Evolutionary conservation across 2,797 vertebrate species (phyloP).

Genomic region (Moxostoma hubbsi): DNA sequence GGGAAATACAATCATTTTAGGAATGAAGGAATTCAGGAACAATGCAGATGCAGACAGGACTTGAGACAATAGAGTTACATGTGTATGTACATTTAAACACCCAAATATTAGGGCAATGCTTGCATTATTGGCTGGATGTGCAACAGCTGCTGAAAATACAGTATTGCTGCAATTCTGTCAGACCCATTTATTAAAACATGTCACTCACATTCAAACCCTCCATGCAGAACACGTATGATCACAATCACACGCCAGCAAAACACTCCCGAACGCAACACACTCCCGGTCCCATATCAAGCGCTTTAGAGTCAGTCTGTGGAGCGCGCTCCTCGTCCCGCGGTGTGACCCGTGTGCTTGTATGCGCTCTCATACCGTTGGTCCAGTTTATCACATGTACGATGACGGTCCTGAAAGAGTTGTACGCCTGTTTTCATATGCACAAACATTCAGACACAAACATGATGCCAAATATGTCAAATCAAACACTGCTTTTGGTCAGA

Average conservation of each 20-base stretch:
- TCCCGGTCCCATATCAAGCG: no score
- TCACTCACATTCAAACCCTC: no score
- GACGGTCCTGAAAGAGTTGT: neutral
- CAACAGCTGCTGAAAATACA: no score
- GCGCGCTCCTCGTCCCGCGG: slow-evolving; percentile 14
- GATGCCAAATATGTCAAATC: slow-evolving; percentile 25
- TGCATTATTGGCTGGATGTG: slow-evolving; percentile 45
- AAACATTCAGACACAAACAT: slow-evolving; percentile 13
- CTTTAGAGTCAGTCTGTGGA: slow-evolving; percentile 70
- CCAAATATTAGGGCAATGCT: slow-evolving; percentile 37
- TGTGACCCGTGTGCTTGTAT: no score
- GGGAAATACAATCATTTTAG: slow-evolving; percentile 21
- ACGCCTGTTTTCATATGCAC: neutral
- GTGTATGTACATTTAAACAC: neutral
- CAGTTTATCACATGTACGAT: slow-evolving; percentile 28
- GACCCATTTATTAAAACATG: neutral
- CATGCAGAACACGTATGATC: neutral
- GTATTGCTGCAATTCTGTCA: slow-evolving; percentile 45
- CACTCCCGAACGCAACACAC: neutral
- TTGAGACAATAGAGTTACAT: neutral
- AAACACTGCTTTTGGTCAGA: slow-evolving; percentile 26
- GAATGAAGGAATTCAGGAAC: no score
- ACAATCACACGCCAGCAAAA: slow-evolving; percentile 4
- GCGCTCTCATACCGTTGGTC: neutral
- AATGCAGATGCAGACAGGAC: slow-evolving; percentile 16